Base-by-base conservation (phyloP, 2,113 vertebrate species). In the Procavia capensis region DNA sequence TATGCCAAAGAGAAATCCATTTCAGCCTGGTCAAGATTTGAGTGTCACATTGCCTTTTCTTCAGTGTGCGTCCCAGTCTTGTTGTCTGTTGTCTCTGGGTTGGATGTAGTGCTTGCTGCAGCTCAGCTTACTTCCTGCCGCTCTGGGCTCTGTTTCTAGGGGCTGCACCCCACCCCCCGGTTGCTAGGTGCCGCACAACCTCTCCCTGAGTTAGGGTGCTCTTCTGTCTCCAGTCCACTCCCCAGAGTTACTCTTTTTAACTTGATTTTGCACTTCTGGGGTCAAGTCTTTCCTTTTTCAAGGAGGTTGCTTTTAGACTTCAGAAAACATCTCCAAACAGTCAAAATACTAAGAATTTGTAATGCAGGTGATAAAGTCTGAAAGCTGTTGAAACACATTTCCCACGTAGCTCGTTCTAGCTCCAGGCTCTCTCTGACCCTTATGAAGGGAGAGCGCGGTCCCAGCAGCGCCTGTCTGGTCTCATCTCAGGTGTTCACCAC, bases 401-500 rank as follows among this genome's bases (percentile, higher is more conserved):
- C 74, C 24, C 50, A 25, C 50, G 34, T 64, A n/a, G n/a, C 54
- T 78, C 57, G 29, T 54, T 76, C 47, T 54, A 86, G 3, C 64
- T 29, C 29, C 17, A 74, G 54, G 59, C 34, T 54, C 8, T 74
- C 72, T 75, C 59, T 91, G 93, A 76, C 64, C 27, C 4, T 81
- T 19, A n/a, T n/a, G n/a, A n/a, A n/a, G n/a, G n/a, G n/a, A n/a
- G n/a, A n/a, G n/a, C n/a, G n/a, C n/a, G n/a, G n/a, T n/a, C n/a
- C n/a, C n/a, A n/a, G n/a, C n/a, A n/a, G n/a, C n/a, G 68, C 0
- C 4, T 85, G 16, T 31, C 10, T 89, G 22, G 97, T 50, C 43
- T 94, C 13, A 68, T 5, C 47, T 6, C n/a, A 99, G 99, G 99
- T 96, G 98, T 99, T 84, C 99, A 99, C 72, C 98, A 98, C 88